phyloP scores from a whole-genome alignment of 2,888 invertebrate genomes.

The Periphyllus acericola region DNA sequence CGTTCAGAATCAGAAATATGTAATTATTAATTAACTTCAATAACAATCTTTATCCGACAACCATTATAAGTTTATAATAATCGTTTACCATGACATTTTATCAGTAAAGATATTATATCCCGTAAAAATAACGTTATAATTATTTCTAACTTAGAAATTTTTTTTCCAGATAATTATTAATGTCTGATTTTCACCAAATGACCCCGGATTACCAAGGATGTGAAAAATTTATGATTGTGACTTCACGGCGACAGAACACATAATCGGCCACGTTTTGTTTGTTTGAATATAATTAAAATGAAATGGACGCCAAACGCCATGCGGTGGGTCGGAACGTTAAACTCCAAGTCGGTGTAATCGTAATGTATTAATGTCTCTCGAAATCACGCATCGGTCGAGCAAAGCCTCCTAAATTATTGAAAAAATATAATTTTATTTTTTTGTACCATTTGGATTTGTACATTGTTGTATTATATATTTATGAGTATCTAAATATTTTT shows the following conservation, averaged over 20 bases:
- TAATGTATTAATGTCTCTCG: neutral
- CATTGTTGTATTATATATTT: too few species aligned
- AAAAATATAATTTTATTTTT: too few species aligned
- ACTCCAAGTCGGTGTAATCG: too few species aligned
- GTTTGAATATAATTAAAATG: neutral
- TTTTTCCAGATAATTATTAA: constrained; percentile 12
- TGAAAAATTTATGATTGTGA: constrained; percentile 45
- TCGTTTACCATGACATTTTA: constrained; percentile 13
- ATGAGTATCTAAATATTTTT: too few species aligned
- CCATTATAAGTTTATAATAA: neutral
- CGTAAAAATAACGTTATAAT: neutral
- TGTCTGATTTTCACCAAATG: constrained; percentile 22
- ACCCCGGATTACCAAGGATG: constrained; percentile 32
- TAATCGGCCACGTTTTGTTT: constrained; percentile 6
- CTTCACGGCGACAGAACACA: constrained; percentile 7
- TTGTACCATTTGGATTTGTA: too few species aligned
- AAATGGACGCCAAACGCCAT: neutral
- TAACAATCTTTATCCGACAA: neutral
- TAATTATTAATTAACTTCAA: neutral
- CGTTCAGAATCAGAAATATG: too few species aligned
- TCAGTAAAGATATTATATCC: neutral
- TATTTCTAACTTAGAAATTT: neutral
- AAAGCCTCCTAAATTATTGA: neutral
- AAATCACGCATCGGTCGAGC: neutral
- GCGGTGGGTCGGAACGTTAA: too few species aligned